phyloP scores from a whole-genome alignment of 2,888 invertebrate genomes.

The Zele albiditarsus region DNA sequence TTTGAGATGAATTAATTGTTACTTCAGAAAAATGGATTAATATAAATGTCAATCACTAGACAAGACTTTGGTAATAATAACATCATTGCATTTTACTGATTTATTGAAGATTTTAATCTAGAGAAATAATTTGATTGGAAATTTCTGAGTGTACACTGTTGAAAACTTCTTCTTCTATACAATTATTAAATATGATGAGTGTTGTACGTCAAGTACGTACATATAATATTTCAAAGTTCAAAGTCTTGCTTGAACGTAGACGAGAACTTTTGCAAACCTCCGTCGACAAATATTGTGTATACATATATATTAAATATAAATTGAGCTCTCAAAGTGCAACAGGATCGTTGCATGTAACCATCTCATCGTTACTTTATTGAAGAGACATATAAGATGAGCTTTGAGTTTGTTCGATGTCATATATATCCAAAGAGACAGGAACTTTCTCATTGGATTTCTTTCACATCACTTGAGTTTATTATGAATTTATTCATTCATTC shows the following conservation, averaged over 20 bases:
- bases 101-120: neutral
- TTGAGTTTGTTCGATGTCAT: neutral
- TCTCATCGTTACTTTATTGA: neutral
- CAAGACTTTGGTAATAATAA: too few species aligned
- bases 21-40: neutral
- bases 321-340: neutral
- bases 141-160: neutral
- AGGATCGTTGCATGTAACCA: neutral
- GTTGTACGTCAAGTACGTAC: neutral
- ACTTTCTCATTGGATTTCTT: neutral
- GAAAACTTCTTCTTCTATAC: neutral
- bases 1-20: neutral
- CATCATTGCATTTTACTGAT: too few species aligned
- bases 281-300: neutral
- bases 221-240: neutral
- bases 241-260: neutral
- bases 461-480: neutral
- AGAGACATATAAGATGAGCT: neutral
- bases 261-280: neutral
- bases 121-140: neutral
- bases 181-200: slow-evolving; percentile 1
- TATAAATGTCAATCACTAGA: neutral
- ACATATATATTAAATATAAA: neutral
- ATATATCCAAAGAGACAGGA: neutral
- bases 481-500: neutral